Evolutionary conservation across 2,888 invertebrate species (phyloP).

Genomic region (Neocrepidodera transversa): DNA sequence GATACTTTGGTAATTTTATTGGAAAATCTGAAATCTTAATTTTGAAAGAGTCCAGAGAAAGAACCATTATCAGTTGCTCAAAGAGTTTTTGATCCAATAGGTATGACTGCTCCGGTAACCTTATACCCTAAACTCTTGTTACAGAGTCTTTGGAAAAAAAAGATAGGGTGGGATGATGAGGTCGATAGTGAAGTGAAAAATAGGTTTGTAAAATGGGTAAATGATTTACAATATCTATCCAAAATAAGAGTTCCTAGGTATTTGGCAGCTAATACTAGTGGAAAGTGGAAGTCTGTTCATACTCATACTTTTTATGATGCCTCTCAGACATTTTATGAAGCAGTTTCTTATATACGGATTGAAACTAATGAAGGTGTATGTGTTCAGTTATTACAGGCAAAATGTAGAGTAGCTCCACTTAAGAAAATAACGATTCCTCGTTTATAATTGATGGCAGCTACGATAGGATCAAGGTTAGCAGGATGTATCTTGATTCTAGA

Average conservation of each 20-base stretch:
- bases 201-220: slow-evolving; percentile 35
- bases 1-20: slow-evolving; percentile 12
- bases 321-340: slow-evolving; percentile 10
- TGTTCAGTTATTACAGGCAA: slow-evolving; percentile 35
- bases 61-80: slow-evolving; percentile 14
- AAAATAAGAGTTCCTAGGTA: slow-evolving; percentile 13
- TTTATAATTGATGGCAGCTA: slow-evolving; percentile 30
- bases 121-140: slow-evolving; percentile 31
- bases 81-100: slow-evolving; percentile 31
- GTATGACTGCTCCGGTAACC: slow-evolving; percentile 26
- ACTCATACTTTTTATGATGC: slow-evolving; percentile 21
- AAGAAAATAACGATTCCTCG: slow-evolving; percentile 38
- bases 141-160: slow-evolving; percentile 24
- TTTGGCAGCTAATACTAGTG: not conserved
- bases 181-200: slow-evolving; percentile 22
- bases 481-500: not conserved
- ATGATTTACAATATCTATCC: slow-evolving; percentile 8
- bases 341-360: slow-evolving; percentile 1
- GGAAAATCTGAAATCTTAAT: not conserved
- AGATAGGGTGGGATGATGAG: slow-evolving; percentile 22
- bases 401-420: slow-evolving; percentile 45
- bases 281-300: not conserved
- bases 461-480: slow-evolving; percentile 15
- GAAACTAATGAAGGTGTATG: not conserved
- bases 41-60: slow-evolving; percentile 15